A percentile compares a stretch with the other conserved stretches of the same genome.
Conservation (phyloP, 2,797 vertebrate genomes). For the Xerus rutilus region DNA sequence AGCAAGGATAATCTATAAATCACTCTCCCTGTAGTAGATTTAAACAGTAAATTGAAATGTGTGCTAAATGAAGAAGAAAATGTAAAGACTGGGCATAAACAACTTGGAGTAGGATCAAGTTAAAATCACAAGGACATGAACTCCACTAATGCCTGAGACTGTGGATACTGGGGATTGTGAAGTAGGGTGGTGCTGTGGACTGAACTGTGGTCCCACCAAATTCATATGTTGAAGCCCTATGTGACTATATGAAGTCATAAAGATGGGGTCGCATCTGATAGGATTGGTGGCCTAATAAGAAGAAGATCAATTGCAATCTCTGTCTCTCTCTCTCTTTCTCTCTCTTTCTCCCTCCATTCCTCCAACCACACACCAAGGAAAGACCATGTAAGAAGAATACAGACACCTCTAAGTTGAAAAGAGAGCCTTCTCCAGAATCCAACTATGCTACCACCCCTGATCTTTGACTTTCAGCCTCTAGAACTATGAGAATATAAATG, state of each 20-base stretch:
- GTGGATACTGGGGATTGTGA: background rate
- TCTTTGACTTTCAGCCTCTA: background rate
- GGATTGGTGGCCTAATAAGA: background rate
- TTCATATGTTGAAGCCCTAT: background rate
- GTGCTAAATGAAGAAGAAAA: slow-evolving; percentile 9
- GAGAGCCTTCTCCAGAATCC: background rate
- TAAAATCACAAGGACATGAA: slow-evolving; percentile 26
- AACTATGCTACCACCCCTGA: background rate
- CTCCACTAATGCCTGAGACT: background rate
- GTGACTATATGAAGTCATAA: background rate
- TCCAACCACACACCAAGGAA: background rate
- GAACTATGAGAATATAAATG: background rate
- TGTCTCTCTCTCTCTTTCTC: fast-evolving
- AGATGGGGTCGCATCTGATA: background rate
- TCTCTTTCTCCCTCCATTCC: no score
- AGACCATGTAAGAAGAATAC: background rate
- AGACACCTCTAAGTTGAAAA: background rate
- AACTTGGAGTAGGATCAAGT: background rate
- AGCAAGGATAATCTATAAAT: slow-evolving; percentile 63
- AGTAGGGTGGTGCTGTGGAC: background rate
- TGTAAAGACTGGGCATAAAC: background rate
- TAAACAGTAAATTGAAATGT: background rate
- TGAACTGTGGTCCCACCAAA: background rate
- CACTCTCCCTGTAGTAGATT: slow-evolving; percentile 27
- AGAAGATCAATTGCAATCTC: background rate